Base-by-base conservation (phyloP, 2,888 invertebrate genomes). In the Parapristionchus giblindavisi region DNA sequence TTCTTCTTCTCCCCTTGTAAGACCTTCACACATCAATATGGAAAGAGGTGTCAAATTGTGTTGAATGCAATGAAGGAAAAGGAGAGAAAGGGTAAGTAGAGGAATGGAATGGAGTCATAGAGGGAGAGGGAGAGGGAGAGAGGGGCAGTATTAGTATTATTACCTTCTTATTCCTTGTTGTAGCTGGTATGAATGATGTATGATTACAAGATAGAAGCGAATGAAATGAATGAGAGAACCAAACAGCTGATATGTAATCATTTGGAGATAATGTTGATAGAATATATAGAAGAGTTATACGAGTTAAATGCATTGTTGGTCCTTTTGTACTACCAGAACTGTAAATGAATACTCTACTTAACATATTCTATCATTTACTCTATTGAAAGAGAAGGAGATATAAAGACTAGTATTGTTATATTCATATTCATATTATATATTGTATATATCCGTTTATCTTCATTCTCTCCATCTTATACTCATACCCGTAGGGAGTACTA, bases 221-320 rank as follows among this genome's bases (percentile, higher is more conserved):
- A 36, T 76, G 79, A 75, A 81, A 83, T 11, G 70, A 48, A 38
- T 29, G 40, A 58, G 21, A n/a, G 58, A 72, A 72, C 83, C 84
- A 84, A 32, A 85, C 73, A 11, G 83, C 88, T 65, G 79, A 83
- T 72, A 88, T 84, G 76, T 83, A 86, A 76, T 88, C 88, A 76
- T 87, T 84, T 17, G 87, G 85, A 34, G 75, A 79, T n/a, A 88
- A 77, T 1, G 85, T 85, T 1, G 85, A 79, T 54, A 87, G 77
- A 27, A 87, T 82, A 73, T 84, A 80, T 81, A 83, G 76, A 36
- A 88, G 81, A 4, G 85, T 81, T 29, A 84, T 81, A 72, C 86
- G 85, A 54, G 84, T 87, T 73, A 88, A 77, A 76, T 86, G 85
- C 79, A 83, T 78, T 27, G 85, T 87, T 48, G 87, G 87, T 17